These are phyloP conservation scores for Smutsia temminckii DNA, from an alignment of 2,797 vertebrate genomes.

Conservation along the genomic window DNA sequence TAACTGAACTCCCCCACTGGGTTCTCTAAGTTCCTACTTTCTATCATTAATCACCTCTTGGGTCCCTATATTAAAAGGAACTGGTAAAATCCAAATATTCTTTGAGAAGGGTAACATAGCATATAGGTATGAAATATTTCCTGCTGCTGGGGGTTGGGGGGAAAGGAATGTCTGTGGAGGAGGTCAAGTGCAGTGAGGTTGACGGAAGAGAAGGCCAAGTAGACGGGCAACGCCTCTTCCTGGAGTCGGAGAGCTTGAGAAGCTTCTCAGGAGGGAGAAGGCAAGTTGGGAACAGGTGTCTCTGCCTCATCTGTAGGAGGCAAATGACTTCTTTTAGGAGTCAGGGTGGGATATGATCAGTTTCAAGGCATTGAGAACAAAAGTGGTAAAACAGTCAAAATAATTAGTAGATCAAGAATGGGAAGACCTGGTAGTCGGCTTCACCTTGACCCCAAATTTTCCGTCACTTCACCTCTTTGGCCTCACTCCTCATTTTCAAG, in stretches of 20 bases:
- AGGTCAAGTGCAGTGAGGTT: not conserved
- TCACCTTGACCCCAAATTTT: not conserved
- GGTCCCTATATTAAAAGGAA: not conserved
- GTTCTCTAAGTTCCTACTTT: not conserved
- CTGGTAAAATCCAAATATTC: conserved; percentile 4
- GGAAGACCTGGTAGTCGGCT: not conserved
- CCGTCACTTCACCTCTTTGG: not conserved
- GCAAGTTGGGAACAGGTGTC: not conserved
- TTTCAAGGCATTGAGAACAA: not conserved
- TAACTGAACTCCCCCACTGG: not conserved
- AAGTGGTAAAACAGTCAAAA: not conserved
- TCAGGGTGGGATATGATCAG: not conserved
- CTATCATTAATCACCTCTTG: not conserved
- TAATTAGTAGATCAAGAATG: not conserved
- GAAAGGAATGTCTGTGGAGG: not conserved
- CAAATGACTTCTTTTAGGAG: not conserved
- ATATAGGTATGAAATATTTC: not conserved
- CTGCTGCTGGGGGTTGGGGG: not conserved
- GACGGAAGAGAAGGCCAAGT: not conserved
- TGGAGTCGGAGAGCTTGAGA: not conserved
- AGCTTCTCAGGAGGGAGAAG: not conserved
- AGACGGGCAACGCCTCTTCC: not conserved
- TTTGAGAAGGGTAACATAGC: not conserved
- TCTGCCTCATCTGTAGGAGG: not conserved
- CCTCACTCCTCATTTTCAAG: not conserved